Evolutionary conservation across 2,113 vertebrate genomes (phyloP), one percentile per base, ranked within the genome.

Genomic region (Micromys minutus): DNA sequence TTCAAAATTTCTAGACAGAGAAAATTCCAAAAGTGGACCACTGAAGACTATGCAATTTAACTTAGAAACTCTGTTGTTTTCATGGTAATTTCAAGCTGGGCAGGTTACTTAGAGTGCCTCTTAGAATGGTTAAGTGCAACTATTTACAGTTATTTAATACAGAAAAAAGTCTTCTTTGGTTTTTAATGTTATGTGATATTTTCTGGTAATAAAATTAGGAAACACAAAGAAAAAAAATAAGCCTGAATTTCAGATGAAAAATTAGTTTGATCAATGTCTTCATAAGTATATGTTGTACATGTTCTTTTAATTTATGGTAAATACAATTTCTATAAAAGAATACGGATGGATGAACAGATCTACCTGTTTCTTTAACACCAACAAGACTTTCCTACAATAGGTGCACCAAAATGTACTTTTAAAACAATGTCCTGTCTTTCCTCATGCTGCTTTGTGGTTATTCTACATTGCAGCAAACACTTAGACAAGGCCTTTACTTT

Each of bases 401-500:
- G 83, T 47, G 47, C 29, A 81, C 74, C 84, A 69, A 55, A 55
- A 63, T 36, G 17, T 52, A 69, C 52, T 81, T 57, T 76, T 69
- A 81, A 93, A 50, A 3, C 90, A 72, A 71, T 65, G 69, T 52
- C 90, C 69, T 89, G 47, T 59, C 39, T 92, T 90, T 69, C 29
- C n/a, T 69, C 52, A 45, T n/a, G 9, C 4, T 22, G 34, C 34
- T 72, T 77, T 52, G 36, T 86, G 34, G 7, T 86, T 72, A 83
- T 42, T 76, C 52, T 65, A 87, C 95, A 83, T 90, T 52, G 79
- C 1, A 90, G 42, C 42, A 87, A 92, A 36, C 65, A 79, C 29
- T 55, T 42, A 94, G 77, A 81, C 96, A 96, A 59, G 86, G 19
- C 47, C 52, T 95, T 39, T 42, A n/a, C 84, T 5, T 85, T 93